A percentile compares a stretch with the other conserved stretches of the same genome.
Evolutionary conservation across 2,797 vertebrate species (phyloP).

Genomic region (Lophotriccus pileatus): DNA sequence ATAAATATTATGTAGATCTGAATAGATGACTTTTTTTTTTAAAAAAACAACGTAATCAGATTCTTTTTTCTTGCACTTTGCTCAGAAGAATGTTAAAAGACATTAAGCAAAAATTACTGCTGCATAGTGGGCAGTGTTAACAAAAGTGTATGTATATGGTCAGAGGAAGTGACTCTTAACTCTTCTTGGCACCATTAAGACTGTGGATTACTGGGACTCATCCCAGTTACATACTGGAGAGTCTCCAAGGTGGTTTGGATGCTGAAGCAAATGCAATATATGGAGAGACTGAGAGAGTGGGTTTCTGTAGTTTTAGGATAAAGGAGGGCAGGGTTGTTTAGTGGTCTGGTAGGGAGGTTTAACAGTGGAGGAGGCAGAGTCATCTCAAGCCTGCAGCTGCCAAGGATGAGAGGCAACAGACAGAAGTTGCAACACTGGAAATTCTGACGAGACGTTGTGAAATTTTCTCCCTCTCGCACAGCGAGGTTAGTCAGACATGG

Average conservation of each 20-base stretch:
- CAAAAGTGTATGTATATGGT: not conserved
- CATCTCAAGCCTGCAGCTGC: not conserved
- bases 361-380: not conserved
- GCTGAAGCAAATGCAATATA: not conserved
- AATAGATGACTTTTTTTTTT: not conserved
- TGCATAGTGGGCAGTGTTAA: not conserved
- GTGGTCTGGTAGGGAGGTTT: not conserved
- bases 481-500: not conserved
- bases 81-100: not conserved
- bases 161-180: not conserved
- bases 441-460: slow-evolving; percentile 8
- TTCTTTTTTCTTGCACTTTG: not conserved
- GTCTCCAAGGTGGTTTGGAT: not conserved
- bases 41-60: not conserved
- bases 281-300: not conserved
- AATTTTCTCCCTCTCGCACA: not conserved
- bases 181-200: not conserved
- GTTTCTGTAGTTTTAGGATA: not conserved
- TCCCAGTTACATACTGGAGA: not conserved
- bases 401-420: not conserved
- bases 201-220: not conserved
- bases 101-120: not conserved
- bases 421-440: not conserved
- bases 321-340: not conserved
- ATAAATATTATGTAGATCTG: not conserved